A percentile compares a stretch with the other conserved stretches of the same genome.
These are phyloP conservation scores for Prunella fulvescens DNA, from an alignment of 2,113 vertebrate species.

Conservation along the genomic window DNA sequence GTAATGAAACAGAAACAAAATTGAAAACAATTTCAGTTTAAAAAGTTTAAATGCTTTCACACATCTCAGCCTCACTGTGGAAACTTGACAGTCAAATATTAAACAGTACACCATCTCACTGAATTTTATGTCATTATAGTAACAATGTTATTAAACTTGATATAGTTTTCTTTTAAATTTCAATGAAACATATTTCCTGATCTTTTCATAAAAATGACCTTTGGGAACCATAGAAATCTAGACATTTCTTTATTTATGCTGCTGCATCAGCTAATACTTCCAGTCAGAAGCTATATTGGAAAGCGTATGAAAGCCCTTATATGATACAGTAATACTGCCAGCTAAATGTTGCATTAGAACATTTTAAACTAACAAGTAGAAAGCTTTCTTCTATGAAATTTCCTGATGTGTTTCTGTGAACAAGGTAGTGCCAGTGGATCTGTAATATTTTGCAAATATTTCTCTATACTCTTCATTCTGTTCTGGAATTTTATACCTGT, in stretches of 20 bases:
- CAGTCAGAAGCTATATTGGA: background rate
- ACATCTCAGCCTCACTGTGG: background rate
- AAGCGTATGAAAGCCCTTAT: background rate
- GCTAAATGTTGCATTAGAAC: background rate
- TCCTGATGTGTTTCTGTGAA: background rate
- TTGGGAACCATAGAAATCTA: conserved; percentile 27
- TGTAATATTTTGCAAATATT: background rate
- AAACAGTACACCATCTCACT: background rate
- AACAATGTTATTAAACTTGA: conserved; percentile 26
- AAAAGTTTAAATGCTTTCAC: conserved; percentile 4
- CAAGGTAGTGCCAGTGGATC: background rate
- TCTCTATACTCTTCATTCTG: background rate
- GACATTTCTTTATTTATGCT: conserved; percentile 30
- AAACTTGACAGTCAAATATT: background rate
- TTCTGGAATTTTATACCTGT: background rate
- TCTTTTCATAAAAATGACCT: conserved; percentile 54
- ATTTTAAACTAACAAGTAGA: conserved; percentile 2
- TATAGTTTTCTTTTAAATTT: conserved; percentile 54
- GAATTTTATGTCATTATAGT: conserved; percentile 34
- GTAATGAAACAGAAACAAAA: background rate
- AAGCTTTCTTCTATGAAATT: background rate
- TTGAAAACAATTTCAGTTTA: background rate
- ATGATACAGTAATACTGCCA: background rate
- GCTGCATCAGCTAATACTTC: conserved; percentile 38
- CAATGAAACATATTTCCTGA: conserved; percentile 36